phyloP scores from a whole-genome alignment of 2,113 vertebrate genomes.

The Notiomystis cincta region DNA sequence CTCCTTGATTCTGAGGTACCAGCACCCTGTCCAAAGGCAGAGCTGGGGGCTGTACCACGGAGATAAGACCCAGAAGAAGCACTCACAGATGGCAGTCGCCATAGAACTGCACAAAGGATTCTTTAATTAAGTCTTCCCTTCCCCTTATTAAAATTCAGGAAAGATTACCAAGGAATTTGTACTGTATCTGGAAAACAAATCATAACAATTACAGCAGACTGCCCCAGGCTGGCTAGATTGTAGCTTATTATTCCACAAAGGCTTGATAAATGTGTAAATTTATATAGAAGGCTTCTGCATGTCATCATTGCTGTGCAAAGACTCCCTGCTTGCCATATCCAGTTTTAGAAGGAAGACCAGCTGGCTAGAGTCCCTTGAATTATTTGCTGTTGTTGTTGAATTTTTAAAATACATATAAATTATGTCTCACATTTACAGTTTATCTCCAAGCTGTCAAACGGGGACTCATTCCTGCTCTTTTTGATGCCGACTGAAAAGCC shows the following conservation, averaged over 20 bases:
- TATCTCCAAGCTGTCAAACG: constrained; percentile 52
- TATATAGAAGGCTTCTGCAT: constrained; percentile 10
- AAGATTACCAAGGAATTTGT: constrained; percentile 68
- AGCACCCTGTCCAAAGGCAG: neutral
- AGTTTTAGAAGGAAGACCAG: constrained; percentile 23
- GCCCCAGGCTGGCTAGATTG: constrained; percentile 22
- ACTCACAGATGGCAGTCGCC: constrained; percentile 19
- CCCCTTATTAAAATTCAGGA: constrained; percentile 67
- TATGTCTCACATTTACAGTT: constrained; percentile 51
- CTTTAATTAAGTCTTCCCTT: constrained; percentile 75
- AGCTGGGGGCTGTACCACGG: neutral
- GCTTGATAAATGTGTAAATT: constrained; percentile 44
- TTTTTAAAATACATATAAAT: constrained; percentile 57
- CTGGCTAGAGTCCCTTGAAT: neutral
- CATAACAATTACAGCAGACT: constrained; percentile 66
- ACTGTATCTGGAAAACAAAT: constrained; percentile 70
- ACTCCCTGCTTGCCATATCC: neutral
- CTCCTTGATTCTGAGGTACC: neutral
- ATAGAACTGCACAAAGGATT: constrained; percentile 37
- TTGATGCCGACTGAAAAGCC: constrained; percentile 25
- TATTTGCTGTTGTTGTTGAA: constrained; percentile 46
- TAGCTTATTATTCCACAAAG: constrained; percentile 53
- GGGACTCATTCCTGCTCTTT: constrained; percentile 54
- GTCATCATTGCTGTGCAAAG: neutral
- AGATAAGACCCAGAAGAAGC: constrained; percentile 59